Conservation (phyloP, 2,797 vertebrate genomes). For the Carapus acus region DNA sequence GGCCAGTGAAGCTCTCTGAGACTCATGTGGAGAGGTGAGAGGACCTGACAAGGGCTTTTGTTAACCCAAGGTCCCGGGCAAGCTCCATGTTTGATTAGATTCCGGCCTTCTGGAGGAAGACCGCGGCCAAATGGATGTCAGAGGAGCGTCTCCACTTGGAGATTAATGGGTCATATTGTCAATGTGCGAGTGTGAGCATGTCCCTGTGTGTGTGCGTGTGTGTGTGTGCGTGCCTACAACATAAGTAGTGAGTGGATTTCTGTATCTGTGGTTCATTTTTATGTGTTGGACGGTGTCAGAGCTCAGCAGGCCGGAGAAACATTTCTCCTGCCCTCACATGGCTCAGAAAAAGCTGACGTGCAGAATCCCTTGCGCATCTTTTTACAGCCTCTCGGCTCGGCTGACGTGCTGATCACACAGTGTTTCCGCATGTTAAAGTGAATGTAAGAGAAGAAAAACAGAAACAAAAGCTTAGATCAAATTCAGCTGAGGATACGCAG, state of each 20-base stretch:
- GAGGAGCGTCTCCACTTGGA: conserved; percentile 65
- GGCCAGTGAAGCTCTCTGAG: conserved; percentile 59
- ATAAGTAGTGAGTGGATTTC: conserved; percentile 47
- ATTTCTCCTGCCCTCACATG: conserved; percentile 61
- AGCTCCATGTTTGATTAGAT: conserved; percentile 70
- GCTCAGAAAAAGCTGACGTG: conserved; percentile 45
- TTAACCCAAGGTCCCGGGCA: conserved; percentile 67
- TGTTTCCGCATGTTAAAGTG: conserved; percentile 54
- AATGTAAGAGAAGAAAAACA: conserved; percentile 44
- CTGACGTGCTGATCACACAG: conserved; percentile 35
- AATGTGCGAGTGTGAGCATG: conserved; percentile 30
- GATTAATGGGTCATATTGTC: conserved; percentile 69
- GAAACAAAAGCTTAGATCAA: conserved; percentile 35
- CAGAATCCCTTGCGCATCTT: conserved; percentile 39
- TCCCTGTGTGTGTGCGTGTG: conserved; percentile 26
- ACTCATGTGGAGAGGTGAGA: conserved; percentile 59
- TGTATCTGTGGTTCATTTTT: conserved; percentile 58
- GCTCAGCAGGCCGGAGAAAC: conserved; percentile 47
- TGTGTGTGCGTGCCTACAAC: conserved; percentile 16
- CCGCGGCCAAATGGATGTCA: conserved; percentile 68
- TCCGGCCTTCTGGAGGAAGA: conserved; percentile 63
- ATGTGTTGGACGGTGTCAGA: conserved; percentile 52
- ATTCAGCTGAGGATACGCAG: conserved; percentile 29
- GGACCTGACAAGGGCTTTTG: conserved; percentile 72
- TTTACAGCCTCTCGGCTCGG: conserved; percentile 39